Conservation (phyloP, 2,888 invertebrate genomes). For the Epinotia brunnichana region DNA sequence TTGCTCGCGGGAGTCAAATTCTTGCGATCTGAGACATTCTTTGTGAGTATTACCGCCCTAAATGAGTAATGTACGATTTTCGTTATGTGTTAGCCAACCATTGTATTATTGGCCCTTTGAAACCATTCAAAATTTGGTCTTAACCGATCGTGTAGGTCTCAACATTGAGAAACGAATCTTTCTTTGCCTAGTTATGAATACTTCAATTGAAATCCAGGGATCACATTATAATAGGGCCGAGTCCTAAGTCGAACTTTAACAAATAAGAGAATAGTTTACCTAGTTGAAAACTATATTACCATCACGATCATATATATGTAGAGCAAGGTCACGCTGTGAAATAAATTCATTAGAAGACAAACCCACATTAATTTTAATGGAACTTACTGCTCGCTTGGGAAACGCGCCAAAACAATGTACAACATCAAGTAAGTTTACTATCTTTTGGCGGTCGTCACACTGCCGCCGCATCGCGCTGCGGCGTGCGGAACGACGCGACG, state of each 20-base stretch:
- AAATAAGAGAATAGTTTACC: neutral
- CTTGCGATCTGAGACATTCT: too few species aligned
- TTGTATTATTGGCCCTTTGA: neutral
- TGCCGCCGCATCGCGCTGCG: too few species aligned
- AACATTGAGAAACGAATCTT: too few species aligned
- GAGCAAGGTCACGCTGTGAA: constrained; percentile 35
- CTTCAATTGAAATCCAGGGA: neutral
- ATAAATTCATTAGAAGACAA: constrained; percentile 37
- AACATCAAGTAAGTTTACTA: constrained; percentile 6
- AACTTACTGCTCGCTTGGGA: constrained; percentile 34
- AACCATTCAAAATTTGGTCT: neutral
- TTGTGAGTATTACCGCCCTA: too few species aligned
- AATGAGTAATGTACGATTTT: too few species aligned
- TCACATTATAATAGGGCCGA: too few species aligned
- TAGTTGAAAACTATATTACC: neutral
- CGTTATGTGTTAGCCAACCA: neutral
- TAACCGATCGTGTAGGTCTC: neutral
- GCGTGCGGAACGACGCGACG: too few species aligned
- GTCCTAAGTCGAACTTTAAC: neutral
- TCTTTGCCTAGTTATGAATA: too few species aligned
- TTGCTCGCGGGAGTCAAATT: too few species aligned
- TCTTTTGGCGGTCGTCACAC: neutral
- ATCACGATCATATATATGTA: constrained; percentile 7
- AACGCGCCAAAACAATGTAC: constrained; percentile 27
- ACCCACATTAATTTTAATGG: constrained; percentile 39